A percentile compares a stretch with the other conserved stretches of the same genome.
phyloP scores from a whole-genome alignment of 2,888 invertebrate species.

The Yponomeuta evonymella region DNA sequence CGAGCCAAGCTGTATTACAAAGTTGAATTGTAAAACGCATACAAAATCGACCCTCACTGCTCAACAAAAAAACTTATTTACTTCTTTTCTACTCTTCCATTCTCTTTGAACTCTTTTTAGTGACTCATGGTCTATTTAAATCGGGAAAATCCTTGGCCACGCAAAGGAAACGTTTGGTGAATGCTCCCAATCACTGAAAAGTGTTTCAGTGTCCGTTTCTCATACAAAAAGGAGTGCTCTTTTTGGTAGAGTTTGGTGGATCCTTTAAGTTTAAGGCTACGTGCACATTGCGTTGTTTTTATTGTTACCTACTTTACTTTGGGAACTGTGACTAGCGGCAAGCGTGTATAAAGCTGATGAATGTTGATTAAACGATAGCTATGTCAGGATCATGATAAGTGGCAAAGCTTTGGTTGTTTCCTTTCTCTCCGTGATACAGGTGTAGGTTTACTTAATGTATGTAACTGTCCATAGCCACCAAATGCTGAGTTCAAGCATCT shows the following conservation, averaged over 20 bases:
- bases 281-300: not conserved
- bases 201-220: slow-evolving; percentile 35
- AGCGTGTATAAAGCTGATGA: not conserved
- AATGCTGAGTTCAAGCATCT: too few species aligned
- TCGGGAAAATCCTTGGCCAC: not conserved
- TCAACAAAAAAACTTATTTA: not conserved
- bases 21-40: too few species aligned
- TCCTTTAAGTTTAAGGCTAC: slow-evolving; percentile 38
- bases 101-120: not conserved
- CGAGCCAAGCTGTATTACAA: too few species aligned
- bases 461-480: too few species aligned
- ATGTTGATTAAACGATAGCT: not conserved
- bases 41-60: too few species aligned
- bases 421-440: too few species aligned
- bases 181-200: slow-evolving; percentile 36
- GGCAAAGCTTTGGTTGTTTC: too few species aligned
- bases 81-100: not conserved
- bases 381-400: not conserved
- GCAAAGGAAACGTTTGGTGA: slow-evolving; percentile 6
- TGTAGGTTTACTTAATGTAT: too few species aligned
- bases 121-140: not conserved
- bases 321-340: too few species aligned
- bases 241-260: slow-evolving; percentile 35
- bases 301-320: too few species aligned
- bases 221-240: slow-evolving; percentile 28